Percentiles rank a stretch among this genome's conserved stretches.
phyloP scores from a whole-genome alignment of 2,888 invertebrate genomes.

The Notodonta ziczac region DNA sequence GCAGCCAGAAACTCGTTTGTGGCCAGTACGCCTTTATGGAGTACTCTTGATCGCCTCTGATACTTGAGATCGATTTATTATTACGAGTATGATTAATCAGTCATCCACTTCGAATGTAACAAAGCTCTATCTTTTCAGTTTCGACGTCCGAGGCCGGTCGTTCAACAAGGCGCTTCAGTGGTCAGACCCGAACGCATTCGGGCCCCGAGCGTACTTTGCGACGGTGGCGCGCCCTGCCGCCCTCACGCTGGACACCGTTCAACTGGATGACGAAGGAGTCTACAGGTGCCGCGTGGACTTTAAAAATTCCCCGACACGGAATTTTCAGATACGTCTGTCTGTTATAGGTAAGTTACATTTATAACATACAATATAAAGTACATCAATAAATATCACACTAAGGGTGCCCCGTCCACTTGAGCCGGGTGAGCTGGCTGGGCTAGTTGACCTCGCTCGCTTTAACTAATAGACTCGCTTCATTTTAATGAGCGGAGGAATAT shows the following conservation, averaged over 20 bases:
- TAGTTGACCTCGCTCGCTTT: too few relatives aligned
- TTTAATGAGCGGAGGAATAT: too few relatives aligned
- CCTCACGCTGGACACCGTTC: slow-evolving; percentile 92
- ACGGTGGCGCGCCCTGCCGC: slow-evolving; percentile 92
- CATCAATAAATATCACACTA: too few relatives aligned
- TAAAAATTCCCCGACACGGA: slow-evolving; percentile 94
- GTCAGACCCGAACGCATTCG: slow-evolving; percentile 93
- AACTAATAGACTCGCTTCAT: too few relatives aligned
- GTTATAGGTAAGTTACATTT: slow-evolving; percentile 91
- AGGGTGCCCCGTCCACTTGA: too few relatives aligned
- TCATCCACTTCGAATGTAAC: too few relatives aligned
- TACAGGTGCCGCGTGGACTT: slow-evolving; percentile 96
- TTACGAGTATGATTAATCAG: too few relatives aligned
- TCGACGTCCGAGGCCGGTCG: slow-evolving; percentile 93
- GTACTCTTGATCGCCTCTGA: too few relatives aligned
- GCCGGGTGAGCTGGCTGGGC: too few relatives aligned
- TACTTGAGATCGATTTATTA: too few relatives aligned
- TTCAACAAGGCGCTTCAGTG: slow-evolving; percentile 93
- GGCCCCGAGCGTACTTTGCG: slow-evolving; percentile 93
- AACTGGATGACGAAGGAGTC: slow-evolving; percentile 93
- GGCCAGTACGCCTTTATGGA: too few relatives aligned
- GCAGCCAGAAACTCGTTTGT: too few relatives aligned
- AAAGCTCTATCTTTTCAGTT: slow-evolving; percentile 80
- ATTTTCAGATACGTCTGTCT: slow-evolving; percentile 94
- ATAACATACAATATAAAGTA: background rate